Evolutionary conservation across 1,140 invertebrate species (phyloP), one percentile per base, ranked within the genome.

Genomic region (Hormaphis cornu): DNA sequence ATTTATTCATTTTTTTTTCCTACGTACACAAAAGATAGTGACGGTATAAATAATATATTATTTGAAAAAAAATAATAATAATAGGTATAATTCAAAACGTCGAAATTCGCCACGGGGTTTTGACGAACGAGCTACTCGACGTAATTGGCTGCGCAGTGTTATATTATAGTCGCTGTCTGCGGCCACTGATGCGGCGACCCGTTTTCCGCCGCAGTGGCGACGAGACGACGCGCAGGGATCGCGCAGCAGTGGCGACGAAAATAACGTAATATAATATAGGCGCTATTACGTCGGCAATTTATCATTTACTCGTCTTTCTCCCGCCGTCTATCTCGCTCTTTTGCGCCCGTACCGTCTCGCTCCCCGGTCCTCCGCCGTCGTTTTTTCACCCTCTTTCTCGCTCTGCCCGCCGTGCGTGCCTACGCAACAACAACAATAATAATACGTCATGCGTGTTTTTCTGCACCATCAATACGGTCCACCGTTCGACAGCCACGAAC

Each of bases 41-140:
- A n/a, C 56, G 37, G 37, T 42, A 7, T 7, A 14, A n/a, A 44
- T 44, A 33, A 33, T 33, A 33, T 33, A 20, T 54, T 20, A 33
- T 54, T 53, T 30, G 52, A 53, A 30, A 35, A 58, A n/a, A n/a
- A n/a, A n/a, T n/a, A n/a, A n/a, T n/a, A n/a, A n/a, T n/a, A n/a
- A n/a, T n/a, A n/a, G n/a, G n/a, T n/a, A n/a, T n/a, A 44, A 44
- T 18, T 40, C 30, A 58, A 24, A 24, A 40, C 30, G 54, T 58
- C 54, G 10, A 44, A 46, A 63, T 46, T 46, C 46, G 24, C 14
- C 26, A 18, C 44, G 8, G 10, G 16, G 40, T 44, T 46, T 63
- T 63, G 58, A 63, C 20, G 58, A 46, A 63, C 58, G 58, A 46
- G 58, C 58, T 63, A 63, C 40, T 63, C 40, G 46, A 46, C 58